Conservation (phyloP, 2,888 invertebrate genomes). For the Volucella inanis region DNA sequence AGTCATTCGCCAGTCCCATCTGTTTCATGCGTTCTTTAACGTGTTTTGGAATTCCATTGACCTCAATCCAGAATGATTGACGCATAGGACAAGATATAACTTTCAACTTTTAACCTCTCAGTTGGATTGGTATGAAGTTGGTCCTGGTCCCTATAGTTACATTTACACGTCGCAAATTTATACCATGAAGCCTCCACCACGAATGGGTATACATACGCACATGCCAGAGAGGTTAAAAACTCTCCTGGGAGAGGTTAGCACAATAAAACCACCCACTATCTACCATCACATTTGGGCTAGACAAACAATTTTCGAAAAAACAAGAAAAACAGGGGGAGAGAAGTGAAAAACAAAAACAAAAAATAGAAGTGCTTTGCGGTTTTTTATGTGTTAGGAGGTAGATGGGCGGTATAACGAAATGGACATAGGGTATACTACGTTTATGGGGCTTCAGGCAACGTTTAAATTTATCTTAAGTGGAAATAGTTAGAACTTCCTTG, state of each 20-base stretch:
- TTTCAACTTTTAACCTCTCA: constrained; percentile 41
- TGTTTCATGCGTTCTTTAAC: constrained; percentile 6
- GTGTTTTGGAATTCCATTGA: constrained; percentile 52
- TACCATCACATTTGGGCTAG: constrained; percentile 31
- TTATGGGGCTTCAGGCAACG: constrained; percentile 2
- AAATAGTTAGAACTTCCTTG: not conserved
- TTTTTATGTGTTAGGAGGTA: constrained; percentile 1
- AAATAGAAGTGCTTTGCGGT: constrained; percentile 43
- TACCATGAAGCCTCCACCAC: constrained; percentile 23
- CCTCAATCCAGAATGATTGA: constrained; percentile 18
- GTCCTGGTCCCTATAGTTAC: not conserved
- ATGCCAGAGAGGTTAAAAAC: not conserved
- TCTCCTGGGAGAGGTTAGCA: constrained; percentile 14
- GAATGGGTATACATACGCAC: constrained; percentile 10
- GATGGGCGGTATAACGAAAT: constrained; percentile 32
- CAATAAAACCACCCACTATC: constrained; percentile 3
- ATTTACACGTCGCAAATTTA: constrained; percentile 35
- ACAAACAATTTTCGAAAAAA: constrained; percentile 38
- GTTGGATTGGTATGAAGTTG: constrained; percentile 2
- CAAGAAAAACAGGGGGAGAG: not conserved
- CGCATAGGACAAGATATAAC: constrained; percentile 25
- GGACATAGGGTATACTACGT: constrained; percentile 20
- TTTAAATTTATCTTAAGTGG: constrained; percentile 21
- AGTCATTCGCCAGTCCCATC: not conserved
- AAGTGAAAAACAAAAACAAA: constrained; percentile 19